A percentile compares a stretch with the other conserved stretches of the same genome.
Evolutionary conservation across 2,888 invertebrate genomes (phyloP).

Genomic region (Octonoba sinensis): DNA sequence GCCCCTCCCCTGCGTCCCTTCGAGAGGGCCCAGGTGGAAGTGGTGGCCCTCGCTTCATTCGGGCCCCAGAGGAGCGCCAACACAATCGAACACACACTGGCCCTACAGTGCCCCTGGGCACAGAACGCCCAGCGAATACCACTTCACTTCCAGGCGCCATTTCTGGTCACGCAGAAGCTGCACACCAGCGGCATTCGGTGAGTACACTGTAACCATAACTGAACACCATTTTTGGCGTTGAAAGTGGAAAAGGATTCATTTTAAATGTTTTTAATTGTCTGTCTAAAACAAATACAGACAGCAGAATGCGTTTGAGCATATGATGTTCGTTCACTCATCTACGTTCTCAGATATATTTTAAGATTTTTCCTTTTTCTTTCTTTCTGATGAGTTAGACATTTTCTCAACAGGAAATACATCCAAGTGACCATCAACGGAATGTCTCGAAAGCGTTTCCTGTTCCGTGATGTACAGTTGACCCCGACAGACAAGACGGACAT

Average conservation of each 20-base stretch:
- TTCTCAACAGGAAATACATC: constrained; percentile 62
- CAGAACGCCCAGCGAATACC: constrained; percentile 79
- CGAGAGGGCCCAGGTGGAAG: constrained; percentile 76
- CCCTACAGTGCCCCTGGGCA: constrained; percentile 84
- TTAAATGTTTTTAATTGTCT: too few species aligned
- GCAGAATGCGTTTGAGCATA: too few species aligned
- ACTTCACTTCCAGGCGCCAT: constrained; percentile 86
- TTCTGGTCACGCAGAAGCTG: constrained; percentile 83
- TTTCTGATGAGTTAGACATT: too few species aligned
- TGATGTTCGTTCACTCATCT: too few species aligned
- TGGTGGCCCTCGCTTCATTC: constrained; percentile 81
- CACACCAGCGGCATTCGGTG: constrained; percentile 75
- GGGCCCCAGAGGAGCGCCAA: constrained; percentile 81
- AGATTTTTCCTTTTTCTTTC: too few species aligned
- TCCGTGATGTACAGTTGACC: constrained; percentile 35
- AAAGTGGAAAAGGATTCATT: too few species aligned
- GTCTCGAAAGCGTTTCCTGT: constrained; percentile 31
- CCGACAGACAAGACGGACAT: constrained; percentile 64
- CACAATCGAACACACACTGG: constrained; percentile 81
- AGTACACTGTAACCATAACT: too few species aligned
- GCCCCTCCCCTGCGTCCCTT: constrained; percentile 78
- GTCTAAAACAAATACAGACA: too few species aligned
- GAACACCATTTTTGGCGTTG: too few species aligned
- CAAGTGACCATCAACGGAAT: constrained; percentile 63
- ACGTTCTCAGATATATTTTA: too few species aligned